A percentile compares a stretch with the other conserved stretches of the same genome.
phyloP scores from a whole-genome alignment of 2,797 vertebrate species.

The Cossypha heuglini region DNA sequence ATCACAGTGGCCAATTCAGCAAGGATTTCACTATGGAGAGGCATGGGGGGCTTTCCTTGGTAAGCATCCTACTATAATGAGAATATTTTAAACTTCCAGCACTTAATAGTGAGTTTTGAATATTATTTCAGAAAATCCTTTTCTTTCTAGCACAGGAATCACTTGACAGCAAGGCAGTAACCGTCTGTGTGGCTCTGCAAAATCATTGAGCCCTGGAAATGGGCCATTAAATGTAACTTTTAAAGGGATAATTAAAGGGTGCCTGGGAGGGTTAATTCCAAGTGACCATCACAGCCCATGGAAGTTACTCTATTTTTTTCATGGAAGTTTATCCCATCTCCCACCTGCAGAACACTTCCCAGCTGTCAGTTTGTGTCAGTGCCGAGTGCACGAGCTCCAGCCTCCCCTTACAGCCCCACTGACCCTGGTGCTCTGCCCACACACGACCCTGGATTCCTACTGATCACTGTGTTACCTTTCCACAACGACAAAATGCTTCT shows the following conservation, averaged over 20 bases:
- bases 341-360: neutral
- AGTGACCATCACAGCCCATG: neutral
- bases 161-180: neutral
- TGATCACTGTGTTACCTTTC: fast-evolving
- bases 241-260: neutral
- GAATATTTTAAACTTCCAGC: neutral
- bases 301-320: neutral
- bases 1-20: neutral
- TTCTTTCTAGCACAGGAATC: neutral
- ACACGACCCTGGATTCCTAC: neutral
- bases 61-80: neutral
- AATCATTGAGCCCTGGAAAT: neutral
- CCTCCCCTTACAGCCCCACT: neutral
- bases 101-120: neutral
- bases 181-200: neutral
- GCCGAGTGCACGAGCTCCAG: neutral
- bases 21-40: neutral
- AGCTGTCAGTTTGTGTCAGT: neutral
- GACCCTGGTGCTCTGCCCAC: no score
- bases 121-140: neutral
- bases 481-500: neutral
- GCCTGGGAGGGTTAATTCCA: neutral
- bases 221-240: neutral
- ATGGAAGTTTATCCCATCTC: neutral
- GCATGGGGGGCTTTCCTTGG: neutral